Conservation (phyloP, 2,888 invertebrate species). For the Dendrolimus pini region DNA sequence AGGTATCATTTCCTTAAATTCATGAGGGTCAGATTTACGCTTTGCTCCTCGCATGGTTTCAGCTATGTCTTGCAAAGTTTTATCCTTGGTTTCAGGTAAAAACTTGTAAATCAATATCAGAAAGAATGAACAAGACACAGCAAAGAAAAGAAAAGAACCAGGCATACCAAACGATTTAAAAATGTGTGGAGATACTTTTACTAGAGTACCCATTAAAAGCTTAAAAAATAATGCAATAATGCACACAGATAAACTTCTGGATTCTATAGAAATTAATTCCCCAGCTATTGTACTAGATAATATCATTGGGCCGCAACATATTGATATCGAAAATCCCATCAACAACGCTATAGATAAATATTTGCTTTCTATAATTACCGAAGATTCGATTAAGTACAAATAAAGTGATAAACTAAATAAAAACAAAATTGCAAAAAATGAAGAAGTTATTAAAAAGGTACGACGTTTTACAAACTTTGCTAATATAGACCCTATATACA, state of each 20-base stretch:
- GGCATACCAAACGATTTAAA: constrained; percentile 19
- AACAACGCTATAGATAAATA: neutral
- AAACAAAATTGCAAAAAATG: constrained; percentile 12
- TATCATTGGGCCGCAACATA: constrained; percentile 27
- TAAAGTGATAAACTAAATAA: neutral
- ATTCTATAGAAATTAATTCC: constrained; percentile 20
- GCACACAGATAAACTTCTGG: constrained; percentile 16
- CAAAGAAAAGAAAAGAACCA: constrained; percentile 24
- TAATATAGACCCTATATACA: constrained; percentile 28
- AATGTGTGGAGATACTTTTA: constrained; percentile 21
- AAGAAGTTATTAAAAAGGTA: constrained; percentile 19
- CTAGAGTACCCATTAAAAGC: constrained; percentile 11
- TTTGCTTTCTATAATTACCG: neutral
- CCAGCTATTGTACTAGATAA: constrained; percentile 19
- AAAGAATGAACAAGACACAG: constrained; percentile 16
- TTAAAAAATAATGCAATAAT: constrained; percentile 14
- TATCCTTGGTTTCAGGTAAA: constrained; percentile 30
- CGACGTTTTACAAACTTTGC: constrained; percentile 17
- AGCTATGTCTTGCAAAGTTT: constrained; percentile 24
- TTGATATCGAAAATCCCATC: constrained; percentile 18
- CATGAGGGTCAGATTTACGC: neutral
- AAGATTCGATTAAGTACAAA: neutral
- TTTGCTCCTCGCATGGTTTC: neutral
- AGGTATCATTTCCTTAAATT: neutral
- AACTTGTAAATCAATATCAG: constrained; percentile 18